phyloP scores from a whole-genome alignment of 2,113 vertebrate species.

The Mormoops blainvillei region DNA sequence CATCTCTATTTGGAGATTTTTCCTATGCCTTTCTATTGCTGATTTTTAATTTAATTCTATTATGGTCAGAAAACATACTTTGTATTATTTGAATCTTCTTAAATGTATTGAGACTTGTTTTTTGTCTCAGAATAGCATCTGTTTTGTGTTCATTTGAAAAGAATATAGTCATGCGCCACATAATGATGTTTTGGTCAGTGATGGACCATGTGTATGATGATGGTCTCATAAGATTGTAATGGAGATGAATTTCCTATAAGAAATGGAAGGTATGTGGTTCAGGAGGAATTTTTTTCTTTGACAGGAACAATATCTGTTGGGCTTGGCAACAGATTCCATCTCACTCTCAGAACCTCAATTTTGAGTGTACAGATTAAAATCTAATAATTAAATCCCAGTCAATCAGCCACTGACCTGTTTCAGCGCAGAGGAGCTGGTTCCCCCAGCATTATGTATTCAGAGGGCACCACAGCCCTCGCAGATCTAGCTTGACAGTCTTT shows the following conservation, averaged over 20 bases:
- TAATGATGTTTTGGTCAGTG: neutral
- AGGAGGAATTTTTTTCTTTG: no score
- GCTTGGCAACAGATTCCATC: neutral
- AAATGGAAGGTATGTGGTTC: neutral
- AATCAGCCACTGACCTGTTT: neutral
- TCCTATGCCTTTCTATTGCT: neutral
- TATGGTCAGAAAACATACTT: slow-evolving; percentile 5
- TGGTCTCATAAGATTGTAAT: neutral
- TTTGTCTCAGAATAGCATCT: neutral
- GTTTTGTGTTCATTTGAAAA: neutral
- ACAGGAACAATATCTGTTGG: neutral
- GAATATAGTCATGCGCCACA: neutral
- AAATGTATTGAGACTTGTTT: neutral
- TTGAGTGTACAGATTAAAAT: neutral
- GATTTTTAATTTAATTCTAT: neutral
- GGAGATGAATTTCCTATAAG: neutral
- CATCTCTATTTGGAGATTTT: neutral
- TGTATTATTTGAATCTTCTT: slow-evolving; percentile 1
- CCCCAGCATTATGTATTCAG: neutral
- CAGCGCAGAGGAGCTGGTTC: neutral
- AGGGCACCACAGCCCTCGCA: neutral
- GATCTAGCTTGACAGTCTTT: neutral
- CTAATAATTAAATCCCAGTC: no score
- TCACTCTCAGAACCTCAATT: neutral
- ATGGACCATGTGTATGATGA: neutral